Base-by-base conservation (phyloP, 2,888 invertebrate genomes). In the Strigamia maritima region DNA sequence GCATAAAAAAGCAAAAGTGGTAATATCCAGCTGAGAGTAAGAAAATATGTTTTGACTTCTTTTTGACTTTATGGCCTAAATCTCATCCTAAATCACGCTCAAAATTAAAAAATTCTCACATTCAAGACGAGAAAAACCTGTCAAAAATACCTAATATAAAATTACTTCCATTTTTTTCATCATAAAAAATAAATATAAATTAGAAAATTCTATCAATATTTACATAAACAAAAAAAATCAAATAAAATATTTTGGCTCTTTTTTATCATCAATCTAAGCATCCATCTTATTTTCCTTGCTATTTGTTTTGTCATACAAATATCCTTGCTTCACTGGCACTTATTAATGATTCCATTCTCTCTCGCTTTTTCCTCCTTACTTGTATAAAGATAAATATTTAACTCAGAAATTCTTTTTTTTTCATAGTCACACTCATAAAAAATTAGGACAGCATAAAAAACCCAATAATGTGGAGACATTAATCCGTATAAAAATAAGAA, bases 281-380 rank as follows among this genome's bases (percentile, higher is more conserved):
- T 70, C 28, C 16, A 70, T 70, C 70, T 70, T 70, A 70, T 70
- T 70, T 70, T 70, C 26, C 28, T 26, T 70, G 70, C 28, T 70
- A 70, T 70, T 70, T 70, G 70, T 70, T 70, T 70, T 70, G 70
- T 70, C 70, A 70, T 70, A 70, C 70, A 70, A 70, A 70, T 70
- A 70, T 70, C 28, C 70, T 70, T 70, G 70, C 70, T 70, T 28
- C 70, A 70, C 70, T 70, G 70, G 70, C 70, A 70, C 70, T 70
- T 70, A 70, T 70, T 70, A 70, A 70, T 70, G 70, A 70, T 70
- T 70, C 28, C 28, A 70, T 70, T 70, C 70, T 70, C 70, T 24
- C 60, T 28, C 28, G 16, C n/a, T 28, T 70, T 70, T 70, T 70
- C 28, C 16, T 54, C 54, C 54, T 54, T 54, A n/a, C n/a, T n/a